These are phyloP conservation scores for Dinocampus coccinellae DNA, from an alignment of 2,888 invertebrate genomes.

Conservation along the genomic window DNA sequence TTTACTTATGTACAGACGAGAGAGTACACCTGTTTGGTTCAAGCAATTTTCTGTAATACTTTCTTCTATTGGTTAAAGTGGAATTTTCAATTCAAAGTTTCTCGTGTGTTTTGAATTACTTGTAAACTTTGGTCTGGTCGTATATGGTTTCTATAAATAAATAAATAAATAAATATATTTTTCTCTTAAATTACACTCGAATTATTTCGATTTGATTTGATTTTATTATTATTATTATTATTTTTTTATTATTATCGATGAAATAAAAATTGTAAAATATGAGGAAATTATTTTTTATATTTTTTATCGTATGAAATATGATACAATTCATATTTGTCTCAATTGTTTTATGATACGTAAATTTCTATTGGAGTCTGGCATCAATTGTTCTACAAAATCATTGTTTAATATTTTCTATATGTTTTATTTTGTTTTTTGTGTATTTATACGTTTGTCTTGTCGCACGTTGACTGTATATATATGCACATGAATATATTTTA, in stretches of 20 bases:
- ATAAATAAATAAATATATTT: no score
- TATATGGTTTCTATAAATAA: no score
- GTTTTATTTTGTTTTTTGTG: neutral
- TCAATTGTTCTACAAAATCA: neutral
- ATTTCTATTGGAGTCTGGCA: neutral
- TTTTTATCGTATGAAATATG: neutral
- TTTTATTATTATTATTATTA: no score
- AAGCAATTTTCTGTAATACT: neutral
- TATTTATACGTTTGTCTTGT: neutral
- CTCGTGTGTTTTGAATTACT: neutral
- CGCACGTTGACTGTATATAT: constrained; percentile 20
- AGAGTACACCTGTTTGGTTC: neutral
- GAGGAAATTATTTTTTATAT: neutral
- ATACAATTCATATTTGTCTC: neutral
- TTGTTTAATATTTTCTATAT: neutral
- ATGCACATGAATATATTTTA: constrained; percentile 15
- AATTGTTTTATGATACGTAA: neutral
- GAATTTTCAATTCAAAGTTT: neutral
- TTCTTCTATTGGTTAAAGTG: neutral
- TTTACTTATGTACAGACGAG: neutral
- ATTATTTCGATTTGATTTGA: no score
- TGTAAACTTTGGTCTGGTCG: neutral
- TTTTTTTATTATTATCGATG: no score
- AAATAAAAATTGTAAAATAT: no score
- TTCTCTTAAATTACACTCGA: no score